Percentiles rank a stretch among this genome's conserved stretches.
Conservation (phyloP, 1,140 invertebrate genomes). For the Magallana angulata region DNA sequence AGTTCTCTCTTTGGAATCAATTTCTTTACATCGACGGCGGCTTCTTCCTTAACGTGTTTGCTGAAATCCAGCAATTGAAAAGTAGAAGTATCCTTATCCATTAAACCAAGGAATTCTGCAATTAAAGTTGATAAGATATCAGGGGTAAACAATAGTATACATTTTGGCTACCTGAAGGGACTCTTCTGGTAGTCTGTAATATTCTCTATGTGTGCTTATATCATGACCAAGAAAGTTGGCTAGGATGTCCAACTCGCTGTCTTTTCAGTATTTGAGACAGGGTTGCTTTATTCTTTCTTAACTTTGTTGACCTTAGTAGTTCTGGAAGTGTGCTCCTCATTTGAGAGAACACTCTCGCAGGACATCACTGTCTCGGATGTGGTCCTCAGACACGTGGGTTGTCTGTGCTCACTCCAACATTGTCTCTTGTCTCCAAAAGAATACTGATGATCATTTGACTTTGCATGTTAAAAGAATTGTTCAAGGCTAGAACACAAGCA, state of each 20-base stretch:
- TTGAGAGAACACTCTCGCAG: slow-evolving; percentile 39
- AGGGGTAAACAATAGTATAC: slow-evolving; percentile 36
- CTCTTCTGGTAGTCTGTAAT: slow-evolving; percentile 54
- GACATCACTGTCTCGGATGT: too few species aligned
- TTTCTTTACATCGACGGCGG: too few species aligned
- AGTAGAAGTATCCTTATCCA: too few species aligned
- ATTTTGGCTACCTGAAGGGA: slow-evolving; percentile 51
- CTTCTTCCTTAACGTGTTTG: too few species aligned
- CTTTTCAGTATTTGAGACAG: slow-evolving; percentile 52
- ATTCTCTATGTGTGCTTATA: slow-evolving; percentile 50
- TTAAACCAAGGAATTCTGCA: too few species aligned
- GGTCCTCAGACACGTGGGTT: too few species aligned
- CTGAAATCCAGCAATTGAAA: too few species aligned
- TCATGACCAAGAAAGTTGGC: slow-evolving; percentile 60
- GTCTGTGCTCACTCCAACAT: too few species aligned
- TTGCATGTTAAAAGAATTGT: background rate
- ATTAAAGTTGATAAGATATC: too few species aligned
- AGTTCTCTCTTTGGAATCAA: too few species aligned
- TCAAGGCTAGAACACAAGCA: too few species aligned
- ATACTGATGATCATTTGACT: background rate
- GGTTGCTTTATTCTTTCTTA: slow-evolving; percentile 56
- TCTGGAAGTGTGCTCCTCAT: slow-evolving; percentile 50
- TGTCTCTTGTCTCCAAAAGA: too few species aligned
- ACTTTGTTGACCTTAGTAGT: slow-evolving; percentile 65
- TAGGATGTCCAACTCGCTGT: slow-evolving; percentile 52